Evolutionary conservation across 2,888 invertebrate species (phyloP).

Genomic region (Tachina grossa): DNA sequence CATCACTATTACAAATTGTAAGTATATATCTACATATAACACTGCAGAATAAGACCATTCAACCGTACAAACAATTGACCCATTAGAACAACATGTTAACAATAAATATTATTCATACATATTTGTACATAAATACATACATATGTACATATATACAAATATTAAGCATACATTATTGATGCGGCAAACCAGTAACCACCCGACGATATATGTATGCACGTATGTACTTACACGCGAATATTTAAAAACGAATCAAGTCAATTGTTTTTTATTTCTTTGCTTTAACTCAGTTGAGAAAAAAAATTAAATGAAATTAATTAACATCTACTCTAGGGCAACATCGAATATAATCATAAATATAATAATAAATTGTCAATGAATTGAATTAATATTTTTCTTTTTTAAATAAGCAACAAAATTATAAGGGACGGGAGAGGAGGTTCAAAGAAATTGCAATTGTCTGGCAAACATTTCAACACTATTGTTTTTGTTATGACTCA

Average conservation of each 20-base stretch:
- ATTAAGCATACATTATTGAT: no score
- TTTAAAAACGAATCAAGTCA: slow-evolving; percentile 46
- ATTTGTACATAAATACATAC: background rate
- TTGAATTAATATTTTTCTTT: background rate
- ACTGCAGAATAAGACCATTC: slow-evolving; percentile 28
- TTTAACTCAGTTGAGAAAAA: slow-evolving; percentile 56
- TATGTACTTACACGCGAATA: slow-evolving; percentile 4
- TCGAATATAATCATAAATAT: slow-evolving; percentile 14
- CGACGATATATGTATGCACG: slow-evolving; percentile 13
- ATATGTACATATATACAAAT: background rate
- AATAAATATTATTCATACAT: slow-evolving; percentile 40
- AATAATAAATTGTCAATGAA: slow-evolving; percentile 51
- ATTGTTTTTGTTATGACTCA: slow-evolving; percentile 54
- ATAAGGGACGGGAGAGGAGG: slow-evolving; percentile 23
- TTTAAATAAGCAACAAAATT: background rate
- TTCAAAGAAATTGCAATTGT: slow-evolving; percentile 52
- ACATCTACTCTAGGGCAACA: slow-evolving; percentile 36
- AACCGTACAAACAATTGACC: slow-evolving; percentile 51
- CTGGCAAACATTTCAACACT: slow-evolving; percentile 50
- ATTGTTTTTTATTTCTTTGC: slow-evolving; percentile 46
- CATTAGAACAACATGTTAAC: slow-evolving; percentile 40
- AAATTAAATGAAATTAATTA: slow-evolving; percentile 52
- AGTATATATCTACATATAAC: background rate
- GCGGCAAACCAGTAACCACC: no score
- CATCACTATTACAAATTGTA: background rate